phyloP scores from a whole-genome alignment of 2,113 vertebrate genomes.

The Gobio gobio region DNA sequence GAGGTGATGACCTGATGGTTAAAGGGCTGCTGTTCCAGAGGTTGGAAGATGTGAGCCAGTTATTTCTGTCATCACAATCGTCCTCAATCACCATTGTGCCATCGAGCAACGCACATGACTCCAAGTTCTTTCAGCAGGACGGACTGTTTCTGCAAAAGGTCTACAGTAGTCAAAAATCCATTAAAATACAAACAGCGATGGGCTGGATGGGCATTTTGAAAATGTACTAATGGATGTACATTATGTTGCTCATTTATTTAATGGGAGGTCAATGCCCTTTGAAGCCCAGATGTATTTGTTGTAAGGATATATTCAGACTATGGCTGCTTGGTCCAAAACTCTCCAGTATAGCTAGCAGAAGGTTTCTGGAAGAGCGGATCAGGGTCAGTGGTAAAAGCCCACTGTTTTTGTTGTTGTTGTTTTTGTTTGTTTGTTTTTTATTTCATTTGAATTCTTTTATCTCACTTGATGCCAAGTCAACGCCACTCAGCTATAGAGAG shows the following conservation, averaged over 20 bases:
- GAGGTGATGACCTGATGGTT: not conserved
- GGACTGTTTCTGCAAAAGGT: not conserved
- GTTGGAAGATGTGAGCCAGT: not conserved
- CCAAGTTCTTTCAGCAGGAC: slow-evolving; percentile 13
- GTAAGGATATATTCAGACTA: slow-evolving; percentile 12
- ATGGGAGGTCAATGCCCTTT: not conserved
- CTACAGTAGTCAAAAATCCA: slow-evolving; percentile 27
- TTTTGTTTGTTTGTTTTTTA: not conserved
- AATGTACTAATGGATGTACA: slow-evolving; percentile 13
- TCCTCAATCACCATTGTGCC: slow-evolving; percentile 24
- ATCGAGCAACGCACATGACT: slow-evolving; percentile 22
- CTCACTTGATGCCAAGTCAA: not conserved
- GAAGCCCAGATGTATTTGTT: slow-evolving; percentile 17
- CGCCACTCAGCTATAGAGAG: not conserved
- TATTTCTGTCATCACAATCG: not conserved
- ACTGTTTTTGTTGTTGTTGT: not conserved
- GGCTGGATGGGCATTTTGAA: slow-evolving; percentile 20
- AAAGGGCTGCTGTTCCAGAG: slow-evolving; percentile 26
- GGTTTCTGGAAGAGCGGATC: slow-evolving; percentile 8
- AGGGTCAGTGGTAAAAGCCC: not conserved
- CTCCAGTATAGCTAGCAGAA: slow-evolving; percentile 17
- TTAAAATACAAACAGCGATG: slow-evolving; percentile 16
- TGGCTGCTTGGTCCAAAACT: slow-evolving; percentile 23
- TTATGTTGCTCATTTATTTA: slow-evolving; percentile 1
- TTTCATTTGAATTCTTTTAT: not conserved